phyloP scores from a whole-genome alignment of 2,113 vertebrate genomes.

The Lutjanus erythropterus region DNA sequence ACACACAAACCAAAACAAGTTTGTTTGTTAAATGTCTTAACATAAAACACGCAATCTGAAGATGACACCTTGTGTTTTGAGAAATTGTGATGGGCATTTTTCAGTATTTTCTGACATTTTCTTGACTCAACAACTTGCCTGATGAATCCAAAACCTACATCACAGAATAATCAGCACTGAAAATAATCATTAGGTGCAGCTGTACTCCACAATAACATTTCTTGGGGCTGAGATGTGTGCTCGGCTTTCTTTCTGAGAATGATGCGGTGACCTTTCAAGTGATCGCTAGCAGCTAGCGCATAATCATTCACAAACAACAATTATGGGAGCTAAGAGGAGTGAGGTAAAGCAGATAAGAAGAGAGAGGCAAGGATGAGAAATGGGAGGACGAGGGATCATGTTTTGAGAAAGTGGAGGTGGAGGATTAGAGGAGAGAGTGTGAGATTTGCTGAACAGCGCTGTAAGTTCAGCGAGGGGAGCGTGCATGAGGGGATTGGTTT shows the following conservation, averaged over 20 bases:
- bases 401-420: slow-evolving; percentile 63
- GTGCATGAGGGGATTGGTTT: slow-evolving; percentile 54
- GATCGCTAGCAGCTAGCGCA: slow-evolving; percentile 27
- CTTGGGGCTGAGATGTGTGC: background rate
- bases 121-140: background rate
- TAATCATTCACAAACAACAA: slow-evolving; percentile 55
- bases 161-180: slow-evolving; percentile 11
- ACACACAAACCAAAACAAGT: background rate
- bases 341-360: slow-evolving; percentile 37
- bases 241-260: slow-evolving; percentile 24
- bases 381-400: slow-evolving; percentile 49
- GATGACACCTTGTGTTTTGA: background rate
- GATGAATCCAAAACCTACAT: slow-evolving; percentile 4
- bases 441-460: slow-evolving; percentile 67
- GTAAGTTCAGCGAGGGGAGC: slow-evolving; percentile 57
- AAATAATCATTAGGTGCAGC: slow-evolving; percentile 15
- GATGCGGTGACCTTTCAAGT: slow-evolving; percentile 61
- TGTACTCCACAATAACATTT: background rate
- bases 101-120: background rate
- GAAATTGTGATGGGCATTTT: background rate
- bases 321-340: slow-evolving; percentile 46
- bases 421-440: slow-evolving; percentile 63
- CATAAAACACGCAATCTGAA: background rate
- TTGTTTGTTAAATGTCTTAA: too few species aligned
- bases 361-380: slow-evolving; percentile 44